Evolutionary conservation across 1,140 invertebrate species (phyloP).

Genomic region (Uloborus diversus): DNA sequence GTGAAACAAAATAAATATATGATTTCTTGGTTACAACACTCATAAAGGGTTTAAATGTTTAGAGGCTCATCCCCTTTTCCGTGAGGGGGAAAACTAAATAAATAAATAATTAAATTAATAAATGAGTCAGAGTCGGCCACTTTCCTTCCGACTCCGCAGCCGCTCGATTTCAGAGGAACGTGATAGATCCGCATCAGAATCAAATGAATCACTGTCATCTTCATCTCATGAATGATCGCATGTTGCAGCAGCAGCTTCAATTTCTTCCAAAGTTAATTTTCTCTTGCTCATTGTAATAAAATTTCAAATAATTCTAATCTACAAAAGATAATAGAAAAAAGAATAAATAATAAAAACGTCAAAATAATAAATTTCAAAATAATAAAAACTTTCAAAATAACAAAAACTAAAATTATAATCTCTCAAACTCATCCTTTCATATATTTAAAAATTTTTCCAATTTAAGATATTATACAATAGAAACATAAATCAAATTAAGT

Average conservation of each 20-base stretch:
- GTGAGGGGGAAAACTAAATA: no score
- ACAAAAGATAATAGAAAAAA: neutral
- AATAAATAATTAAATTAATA: no score
- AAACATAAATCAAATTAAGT: neutral
- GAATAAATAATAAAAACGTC: neutral
- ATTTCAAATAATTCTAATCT: neutral
- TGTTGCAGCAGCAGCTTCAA: neutral
- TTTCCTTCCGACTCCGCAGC: no score
- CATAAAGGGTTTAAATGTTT: no score
- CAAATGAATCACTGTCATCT: neutral
- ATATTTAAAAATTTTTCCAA: neutral
- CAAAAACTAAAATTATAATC: neutral
- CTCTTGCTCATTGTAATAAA: conserved; percentile 11
- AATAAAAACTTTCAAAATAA: neutral
- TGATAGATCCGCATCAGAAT: neutral
- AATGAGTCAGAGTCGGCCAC: no score
- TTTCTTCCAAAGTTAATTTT: conserved; percentile 4
- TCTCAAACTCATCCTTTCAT: neutral
- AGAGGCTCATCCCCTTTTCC: no score
- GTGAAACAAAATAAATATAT: no score
- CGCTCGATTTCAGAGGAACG: neutral
- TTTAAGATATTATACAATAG: neutral
- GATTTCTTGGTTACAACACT: no score
- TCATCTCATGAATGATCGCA: neutral
- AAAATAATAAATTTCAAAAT: no score